phyloP scores from a whole-genome alignment of 1,140 invertebrate genomes.

The Dinoponera quadriceps region DNA sequence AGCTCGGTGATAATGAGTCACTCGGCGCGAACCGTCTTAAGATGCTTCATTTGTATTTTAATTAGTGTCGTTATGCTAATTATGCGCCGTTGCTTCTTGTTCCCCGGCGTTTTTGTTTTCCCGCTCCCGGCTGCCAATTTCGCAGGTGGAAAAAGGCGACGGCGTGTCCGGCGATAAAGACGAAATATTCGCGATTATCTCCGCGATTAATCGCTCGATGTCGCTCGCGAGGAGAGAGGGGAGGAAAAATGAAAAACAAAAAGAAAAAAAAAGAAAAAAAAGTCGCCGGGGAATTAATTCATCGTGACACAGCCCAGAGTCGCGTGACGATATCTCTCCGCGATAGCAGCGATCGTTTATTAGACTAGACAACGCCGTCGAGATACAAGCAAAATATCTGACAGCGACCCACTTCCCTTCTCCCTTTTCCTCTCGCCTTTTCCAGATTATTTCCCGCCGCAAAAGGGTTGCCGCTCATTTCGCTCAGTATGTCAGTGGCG shows the following conservation, averaged over 20 bases:
- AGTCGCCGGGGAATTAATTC: conserved; percentile 33
- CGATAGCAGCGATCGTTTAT: conserved; percentile 4
- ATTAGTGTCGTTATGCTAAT: conserved; percentile 87
- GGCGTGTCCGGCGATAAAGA: conserved; percentile 49
- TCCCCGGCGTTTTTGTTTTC: conserved; percentile 80
- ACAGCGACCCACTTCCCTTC: neutral
- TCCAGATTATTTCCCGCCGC: neutral
- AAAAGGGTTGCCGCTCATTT: conserved; percentile 12
- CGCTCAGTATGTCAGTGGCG: conserved; percentile 42
- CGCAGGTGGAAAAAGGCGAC: conserved; percentile 50
- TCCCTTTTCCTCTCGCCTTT: too few species aligned
- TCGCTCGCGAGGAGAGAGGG: neutral
- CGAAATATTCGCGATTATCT: conserved; percentile 48
- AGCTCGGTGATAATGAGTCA: conserved; percentile 84
- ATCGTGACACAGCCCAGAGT: neutral
- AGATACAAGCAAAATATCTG: neutral
- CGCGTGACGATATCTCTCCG: neutral
- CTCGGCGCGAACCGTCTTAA: conserved; percentile 79
- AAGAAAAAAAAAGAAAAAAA: neutral
- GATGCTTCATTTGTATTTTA: conserved; percentile 86
- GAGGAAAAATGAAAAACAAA: neutral
- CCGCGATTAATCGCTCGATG: conserved; percentile 36
- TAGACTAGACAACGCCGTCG: too few species aligned
- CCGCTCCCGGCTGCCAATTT: conserved; percentile 38
- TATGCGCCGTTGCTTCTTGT: conserved; percentile 84